Base-by-base conservation (phyloP, 2,113 vertebrate genomes). In the Macrotis lagotis region DNA sequence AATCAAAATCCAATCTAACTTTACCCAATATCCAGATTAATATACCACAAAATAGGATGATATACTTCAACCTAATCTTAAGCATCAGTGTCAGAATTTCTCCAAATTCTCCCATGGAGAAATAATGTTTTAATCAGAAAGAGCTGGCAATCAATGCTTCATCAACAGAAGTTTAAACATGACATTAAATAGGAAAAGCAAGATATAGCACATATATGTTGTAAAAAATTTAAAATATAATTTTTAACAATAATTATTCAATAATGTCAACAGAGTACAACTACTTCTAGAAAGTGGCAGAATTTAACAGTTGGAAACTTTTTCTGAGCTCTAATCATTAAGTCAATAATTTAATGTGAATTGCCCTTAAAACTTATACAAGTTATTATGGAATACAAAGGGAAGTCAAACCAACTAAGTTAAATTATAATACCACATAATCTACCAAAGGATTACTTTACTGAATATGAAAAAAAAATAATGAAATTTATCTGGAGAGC, bases 181-280 rank as follows among this genome's bases (percentile, higher is more conserved):
- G 50, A 6, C 52, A 22, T 9, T 31, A 16, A 66, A 66, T 66
- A 28, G 24, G 48, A 8, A 93, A 89, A 92, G 44, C 51, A 52
- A 90, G 51, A 14, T 37, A 28, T 37, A 66, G 2, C 31, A 66
- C 59, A 66, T 66, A 66, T 31, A 37, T 66, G 59, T 37, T 66
- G 28, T 94, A 91, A 94, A 95, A 90, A 22, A 92, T 48, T 89
- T 53, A 88, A 92, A 93, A 9, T 5, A 51, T 90, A 92, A 28
- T 48, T 96, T 96, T 25, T 89, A 97, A 51, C 52, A 88, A 93
- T 95, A 48, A 93, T 28, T 89, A 94, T 11, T 94, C n/a, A 83
- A 51, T 66, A 25, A 92, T 48, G 74, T 94, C 90, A 93, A 12
- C 44, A 92, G 59, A 91, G 48, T 8, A 48, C 90, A 94, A 95